Evolutionary conservation across 2,113 vertebrate species (phyloP), one percentile per base, ranked within the genome.

Genomic region (Oxyruncus cristatus): DNA sequence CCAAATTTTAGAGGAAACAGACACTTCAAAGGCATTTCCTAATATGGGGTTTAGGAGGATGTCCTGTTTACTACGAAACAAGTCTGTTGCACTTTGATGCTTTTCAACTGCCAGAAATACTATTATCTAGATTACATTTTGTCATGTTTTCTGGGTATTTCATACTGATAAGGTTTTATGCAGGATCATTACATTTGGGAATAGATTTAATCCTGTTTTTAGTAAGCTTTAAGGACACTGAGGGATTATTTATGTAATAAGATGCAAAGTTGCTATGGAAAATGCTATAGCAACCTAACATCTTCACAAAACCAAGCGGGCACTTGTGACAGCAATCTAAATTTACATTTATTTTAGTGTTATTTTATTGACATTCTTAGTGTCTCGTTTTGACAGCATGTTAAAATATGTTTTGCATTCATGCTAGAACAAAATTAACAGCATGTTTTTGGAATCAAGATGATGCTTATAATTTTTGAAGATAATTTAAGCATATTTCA

Each of bases 211-310:
- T 98, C 98, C 97, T 96, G 94, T 97, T 98, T 98, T 98, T 98
- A 97, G 97, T 95, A 97, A 96, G 95, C 95, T 98, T 97, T 98
- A 97, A 98, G 97, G 96, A 98, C 97, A 98, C 97, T 74, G 66
- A 96, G 95, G 97, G 97, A 98, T 98, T 98, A 98, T 98, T 98
- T 98, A 98, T 98, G 97, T 97, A 97, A 97, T 98, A 97, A 98
- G 97, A 98, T 98, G 97, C 97, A 97, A 98, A 98, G 98, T 98
- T 98, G 98, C 98, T 98, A 98, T 98, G 97, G 98, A 96, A 98
- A 98, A 96, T 46, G 94, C 98, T 98, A 97, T 98, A 98, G 98
- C 98, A 98, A 98, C 97, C 97, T 93, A 97, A 97, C 98, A 97
- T 98, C 97, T 97, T 98, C 94, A 97, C 83, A 93, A 97, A 98